Evolutionary conservation across 2,113 vertebrate species (phyloP), one percentile per base, ranked within the genome.

Genomic region (Gila orcuttii): DNA sequence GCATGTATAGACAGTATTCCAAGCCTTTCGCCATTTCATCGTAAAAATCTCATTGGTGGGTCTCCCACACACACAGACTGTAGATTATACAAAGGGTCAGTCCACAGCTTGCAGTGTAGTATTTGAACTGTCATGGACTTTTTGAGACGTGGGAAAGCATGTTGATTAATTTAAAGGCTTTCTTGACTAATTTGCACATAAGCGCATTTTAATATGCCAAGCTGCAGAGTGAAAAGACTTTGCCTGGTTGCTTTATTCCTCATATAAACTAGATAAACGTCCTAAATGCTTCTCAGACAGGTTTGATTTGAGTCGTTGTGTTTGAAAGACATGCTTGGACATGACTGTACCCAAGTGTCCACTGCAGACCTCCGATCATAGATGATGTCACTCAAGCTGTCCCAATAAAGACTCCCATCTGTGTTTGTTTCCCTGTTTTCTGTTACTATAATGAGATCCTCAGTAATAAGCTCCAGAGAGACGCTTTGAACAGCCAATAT

Each of bases 381-480:
- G 31, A 83, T 83, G 66, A 83, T 73, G 81, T 83, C 79, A 82
- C 42, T 68, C 62, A 23, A 82, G 25, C 25, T 83, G 68, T 42
- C 68, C 66, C 59, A 33, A 25, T 82, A 83, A 83, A 83, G 62
- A 39, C 81, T 83, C 50, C 50, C 64, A 82, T 82, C 64, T 82
- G 64, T 50, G 45, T 81, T 66, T 47, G 42, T 82, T 69, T 82
- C 80, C 15, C 68, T 82, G 60, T 69, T 52, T 21, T 69, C 19
- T 82, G 79, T 69, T 73, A 71, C 81, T 45, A 71, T 73, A 83
- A 83, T 83, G 81, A 83, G 33, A 83, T 59, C 31, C 31, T 25
- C 68, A n/a, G 68, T 57, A 83, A 83, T 59, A 57, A 73, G 50
- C 21, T 55, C 50, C 50, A 83, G 79, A 36, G 42, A 31, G 19